Conservation (phyloP, 2,888 invertebrate genomes). For the Cerceris ruficornis region DNA sequence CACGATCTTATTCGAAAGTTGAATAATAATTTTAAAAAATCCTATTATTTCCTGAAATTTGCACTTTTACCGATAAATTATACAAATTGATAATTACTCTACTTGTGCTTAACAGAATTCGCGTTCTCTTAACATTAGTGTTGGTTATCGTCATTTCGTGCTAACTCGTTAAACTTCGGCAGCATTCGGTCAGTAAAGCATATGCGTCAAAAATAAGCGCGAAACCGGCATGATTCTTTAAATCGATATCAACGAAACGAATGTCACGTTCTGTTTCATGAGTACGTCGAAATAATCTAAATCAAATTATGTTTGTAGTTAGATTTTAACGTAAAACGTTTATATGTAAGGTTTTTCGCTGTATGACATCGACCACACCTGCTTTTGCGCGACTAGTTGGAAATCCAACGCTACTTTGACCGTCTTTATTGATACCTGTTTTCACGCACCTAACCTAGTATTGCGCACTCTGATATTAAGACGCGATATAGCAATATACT, state of each 20-base stretch:
- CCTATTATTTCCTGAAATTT: too few relatives aligned
- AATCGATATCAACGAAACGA: neutral
- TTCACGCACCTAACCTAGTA: too few relatives aligned
- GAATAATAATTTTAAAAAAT: too few relatives aligned
- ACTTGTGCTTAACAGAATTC: neutral
- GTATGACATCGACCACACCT: too few relatives aligned
- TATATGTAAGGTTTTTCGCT: too few relatives aligned
- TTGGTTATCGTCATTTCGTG: slow-evolving; percentile 25
- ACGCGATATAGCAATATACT: too few relatives aligned
- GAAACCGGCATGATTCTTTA: slow-evolving; percentile 30
- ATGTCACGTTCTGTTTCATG: neutral
- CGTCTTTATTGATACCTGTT: too few relatives aligned
- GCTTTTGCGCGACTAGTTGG: too few relatives aligned
- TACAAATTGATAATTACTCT: neutral
- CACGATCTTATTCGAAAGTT: too few relatives aligned
- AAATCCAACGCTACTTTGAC: too few relatives aligned
- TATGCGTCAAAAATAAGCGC: slow-evolving; percentile 43
- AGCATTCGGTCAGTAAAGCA: slow-evolving; percentile 22
- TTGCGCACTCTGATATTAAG: too few relatives aligned
- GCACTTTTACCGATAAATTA: neutral
- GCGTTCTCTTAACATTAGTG: neutral
- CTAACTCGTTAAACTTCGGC: slow-evolving; percentile 36
- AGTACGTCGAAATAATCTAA: neutral
- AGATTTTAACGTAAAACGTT: too few relatives aligned
- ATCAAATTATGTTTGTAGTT: neutral